Percentiles rank a stretch among this genome's conserved stretches.
Conservation (phyloP, 2,888 invertebrate genomes). For the Plagiodera versicolora region DNA sequence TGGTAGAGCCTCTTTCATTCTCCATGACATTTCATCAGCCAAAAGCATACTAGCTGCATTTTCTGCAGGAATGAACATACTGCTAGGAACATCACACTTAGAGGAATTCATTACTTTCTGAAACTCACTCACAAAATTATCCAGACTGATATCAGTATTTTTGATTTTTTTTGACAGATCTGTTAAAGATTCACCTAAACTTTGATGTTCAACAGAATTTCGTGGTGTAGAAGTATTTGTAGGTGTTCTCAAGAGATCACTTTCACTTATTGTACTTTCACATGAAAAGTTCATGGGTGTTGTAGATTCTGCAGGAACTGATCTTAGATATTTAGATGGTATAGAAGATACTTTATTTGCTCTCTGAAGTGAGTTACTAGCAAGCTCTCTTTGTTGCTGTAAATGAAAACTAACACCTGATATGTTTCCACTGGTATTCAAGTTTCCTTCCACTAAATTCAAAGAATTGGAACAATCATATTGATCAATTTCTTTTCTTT, state of each 20-base stretch:
- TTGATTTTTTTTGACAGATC: constrained; percentile 38
- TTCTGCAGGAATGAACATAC: constrained; percentile 46
- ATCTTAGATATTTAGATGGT: constrained; percentile 42
- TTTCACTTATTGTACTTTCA: constrained; percentile 48
- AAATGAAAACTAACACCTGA: constrained; percentile 23
- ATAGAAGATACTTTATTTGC: constrained; percentile 37
- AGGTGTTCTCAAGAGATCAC: constrained; percentile 41
- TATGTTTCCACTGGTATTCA: neutral
- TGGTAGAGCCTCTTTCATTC: constrained; percentile 45
- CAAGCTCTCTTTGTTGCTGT: constrained; percentile 38
- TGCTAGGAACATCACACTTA: constrained; percentile 28
- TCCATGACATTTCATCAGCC: constrained; percentile 55
- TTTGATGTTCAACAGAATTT: constrained; percentile 28
- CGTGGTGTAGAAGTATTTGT: constrained; percentile 45
- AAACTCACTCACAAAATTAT: constrained; percentile 40
- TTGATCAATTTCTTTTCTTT: constrained; percentile 11
- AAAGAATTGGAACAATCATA: constrained; percentile 29
- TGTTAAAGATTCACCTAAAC: constrained; percentile 34
- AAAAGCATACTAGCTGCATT: constrained; percentile 51
- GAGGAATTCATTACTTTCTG: constrained; percentile 28
- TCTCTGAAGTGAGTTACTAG: constrained; percentile 38
- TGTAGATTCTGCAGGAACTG: constrained; percentile 28
- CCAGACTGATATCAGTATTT: constrained; percentile 40
- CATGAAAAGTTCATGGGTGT: constrained; percentile 17
- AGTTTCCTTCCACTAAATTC: constrained; percentile 19